Evolutionary conservation across 2,888 invertebrate species (phyloP), one percentile per base, ranked within the genome.

Genomic region (Acleris holmiana): DNA sequence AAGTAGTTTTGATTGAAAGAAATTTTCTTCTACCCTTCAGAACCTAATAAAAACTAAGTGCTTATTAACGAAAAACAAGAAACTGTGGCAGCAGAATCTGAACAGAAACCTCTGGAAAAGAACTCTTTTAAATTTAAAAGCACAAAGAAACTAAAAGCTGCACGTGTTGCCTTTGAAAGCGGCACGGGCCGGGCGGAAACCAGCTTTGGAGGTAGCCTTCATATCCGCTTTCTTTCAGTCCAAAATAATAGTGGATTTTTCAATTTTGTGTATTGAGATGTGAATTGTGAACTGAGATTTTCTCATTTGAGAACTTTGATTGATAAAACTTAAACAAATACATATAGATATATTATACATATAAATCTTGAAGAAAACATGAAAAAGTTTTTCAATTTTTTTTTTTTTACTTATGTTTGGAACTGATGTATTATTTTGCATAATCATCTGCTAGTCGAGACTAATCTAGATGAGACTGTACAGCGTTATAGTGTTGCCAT

Each of bases 141-240:
- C 49, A 65, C 65, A 65, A 65, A 65, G 65, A 65, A 65, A 55
- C 65, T 60, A 65, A 60, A 65, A 65, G 55, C 65, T 46, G 60
- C 65, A 60, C 65, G 55, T 65, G 65, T 57, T 55, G 55, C 65
- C 65, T 65, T 65, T 60, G 64, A 60, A 58, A 25, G 53, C 40
- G 40, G 29, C 19, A 21, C 29, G 19, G 7, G 55, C 44, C 61
- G 41, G 18, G 29, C 65, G 65, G 65, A 60, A 65, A 55, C 58
- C 21, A 23, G 65, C 59, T 65, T 65, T 65, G 35, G 29, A 59
- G 65, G 54, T 59, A 50, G 65, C 65, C 60, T 65, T 65, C 65
- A 65, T 65, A 65, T 65, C 65, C 65, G 59, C 40, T 60, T 49
- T 59, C 59, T 46, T 60, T 65, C 65, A 65, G 35, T 17, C 10